Percentiles rank a stretch among this genome's conserved stretches.
phyloP scores from a whole-genome alignment of 2,113 vertebrate species.

The Charadrius vociferus region DNA sequence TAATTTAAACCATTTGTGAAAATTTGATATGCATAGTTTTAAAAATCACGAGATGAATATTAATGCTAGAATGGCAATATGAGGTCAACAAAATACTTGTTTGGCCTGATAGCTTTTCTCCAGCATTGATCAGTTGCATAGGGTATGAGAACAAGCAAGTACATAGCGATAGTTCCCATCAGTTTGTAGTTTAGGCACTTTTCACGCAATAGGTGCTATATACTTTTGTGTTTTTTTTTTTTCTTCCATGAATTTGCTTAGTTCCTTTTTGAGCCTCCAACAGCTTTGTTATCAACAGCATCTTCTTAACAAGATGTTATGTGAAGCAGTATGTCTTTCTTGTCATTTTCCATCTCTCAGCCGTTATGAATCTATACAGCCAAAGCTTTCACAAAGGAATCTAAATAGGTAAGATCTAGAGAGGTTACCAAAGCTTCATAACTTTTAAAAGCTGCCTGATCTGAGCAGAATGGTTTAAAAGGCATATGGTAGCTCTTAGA shows the following conservation, averaged over 20 bases:
- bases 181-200: background rate
- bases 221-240: background rate
- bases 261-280: background rate
- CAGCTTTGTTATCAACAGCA: background rate
- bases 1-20: background rate
- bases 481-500: background rate
- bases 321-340: background rate
- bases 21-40: background rate
- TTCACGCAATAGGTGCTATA: background rate
- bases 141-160: background rate
- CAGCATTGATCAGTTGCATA: background rate
- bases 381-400: background rate
- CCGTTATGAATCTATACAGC: background rate
- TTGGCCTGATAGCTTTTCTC: background rate
- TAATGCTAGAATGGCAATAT: background rate
- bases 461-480: background rate
- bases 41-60: background rate
- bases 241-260: background rate
- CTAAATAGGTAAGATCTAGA: background rate
- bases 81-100: background rate
- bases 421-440: background rate
- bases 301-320: background rate
- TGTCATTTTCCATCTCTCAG: background rate
- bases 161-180: accelerated
- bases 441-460: background rate